Percentiles rank a stretch among this genome's conserved stretches.
Conservation (phyloP, 2,113 vertebrate genomes). For the Pitta sordida region DNA sequence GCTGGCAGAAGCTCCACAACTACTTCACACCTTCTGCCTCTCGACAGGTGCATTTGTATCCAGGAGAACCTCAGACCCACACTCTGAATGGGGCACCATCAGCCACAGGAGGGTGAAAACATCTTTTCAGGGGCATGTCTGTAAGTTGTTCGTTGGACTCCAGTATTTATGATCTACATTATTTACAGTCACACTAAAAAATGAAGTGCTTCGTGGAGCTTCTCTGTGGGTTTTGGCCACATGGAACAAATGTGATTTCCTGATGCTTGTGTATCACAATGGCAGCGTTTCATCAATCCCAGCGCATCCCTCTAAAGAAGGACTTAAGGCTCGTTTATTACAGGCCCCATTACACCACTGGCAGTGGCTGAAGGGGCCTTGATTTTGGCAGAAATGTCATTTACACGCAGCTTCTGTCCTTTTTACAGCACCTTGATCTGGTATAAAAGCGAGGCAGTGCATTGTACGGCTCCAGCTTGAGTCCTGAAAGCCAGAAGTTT, state of each 20-base stretch:
- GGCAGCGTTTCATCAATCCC: constrained; percentile 17
- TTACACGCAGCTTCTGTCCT: background rate
- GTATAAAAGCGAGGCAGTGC: background rate
- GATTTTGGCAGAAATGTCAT: background rate
- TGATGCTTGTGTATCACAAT: background rate
- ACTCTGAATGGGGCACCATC: background rate
- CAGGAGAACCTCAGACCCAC: background rate
- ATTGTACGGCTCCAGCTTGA: background rate
- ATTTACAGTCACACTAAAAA: constrained; percentile 11
- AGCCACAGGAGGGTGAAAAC: background rate
- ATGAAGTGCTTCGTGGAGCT: background rate
- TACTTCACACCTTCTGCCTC: background rate
- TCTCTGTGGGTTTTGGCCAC: constrained; percentile 27
- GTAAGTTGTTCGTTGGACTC: background rate
- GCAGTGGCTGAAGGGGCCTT: background rate
- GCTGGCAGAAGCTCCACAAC: background rate
- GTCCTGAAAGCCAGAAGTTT: background rate
- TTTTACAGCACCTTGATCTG: background rate
- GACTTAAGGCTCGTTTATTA: background rate
- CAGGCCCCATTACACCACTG: background rate
- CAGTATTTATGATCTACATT: background rate
- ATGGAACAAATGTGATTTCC: constrained; percentile 44
- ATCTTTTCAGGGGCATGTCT: background rate
- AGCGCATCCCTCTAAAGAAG: constrained; percentile 2
- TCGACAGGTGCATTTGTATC: background rate